Evolutionary conservation across 2,113 vertebrate species (phyloP), one percentile per base, ranked within the genome.

Genomic region (Mellivora capensis): DNA sequence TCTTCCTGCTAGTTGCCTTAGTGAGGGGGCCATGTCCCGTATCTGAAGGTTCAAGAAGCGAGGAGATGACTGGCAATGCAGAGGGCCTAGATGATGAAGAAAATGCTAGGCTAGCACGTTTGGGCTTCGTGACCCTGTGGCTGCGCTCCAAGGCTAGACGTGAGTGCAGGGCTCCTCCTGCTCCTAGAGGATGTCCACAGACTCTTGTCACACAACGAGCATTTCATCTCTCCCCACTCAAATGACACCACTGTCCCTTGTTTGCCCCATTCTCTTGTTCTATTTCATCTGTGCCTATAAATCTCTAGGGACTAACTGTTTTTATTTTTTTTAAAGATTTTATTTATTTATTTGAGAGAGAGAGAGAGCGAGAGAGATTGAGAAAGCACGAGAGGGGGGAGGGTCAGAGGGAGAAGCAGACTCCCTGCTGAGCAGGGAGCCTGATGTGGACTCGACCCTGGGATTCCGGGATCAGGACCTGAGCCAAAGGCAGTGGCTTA

Each of bases 121-220:
- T 25, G 77, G 69, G 8, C 23, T 67, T n/a, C 59, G 59, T 71
- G 67, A 77, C 42, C 25, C 11, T 0, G 23, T n/a, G 59, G 59
- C 82, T 10, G 12, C 6, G 9, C 7, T 25, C 20, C 8, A 25
- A 27, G 23, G 62, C 80, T 34, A 5, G 6, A 39, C 37, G 1
- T 29, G 23, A 31, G 23, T 21, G 17, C 39, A 31, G 14, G 49
- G 52, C 34, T 71, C 9, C 25, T 80, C 61, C n/a, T 25, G 49
- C 29, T 34, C 47, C 31, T 39, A 17, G 11, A 4, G 12, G 20
- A 2, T 12, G 3, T 83, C 39, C 49, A 2, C 0, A 37, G 69
- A n/a, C 31, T 6, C 1, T 34, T 10, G 37, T 23, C 57, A n/a
- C 18, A 76, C 0, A 34, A 25, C 3, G 5, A 39, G 25, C 11